Conservation (phyloP, 92 coral and sea anemone species). For the Paragorgia papillata region DNA sequence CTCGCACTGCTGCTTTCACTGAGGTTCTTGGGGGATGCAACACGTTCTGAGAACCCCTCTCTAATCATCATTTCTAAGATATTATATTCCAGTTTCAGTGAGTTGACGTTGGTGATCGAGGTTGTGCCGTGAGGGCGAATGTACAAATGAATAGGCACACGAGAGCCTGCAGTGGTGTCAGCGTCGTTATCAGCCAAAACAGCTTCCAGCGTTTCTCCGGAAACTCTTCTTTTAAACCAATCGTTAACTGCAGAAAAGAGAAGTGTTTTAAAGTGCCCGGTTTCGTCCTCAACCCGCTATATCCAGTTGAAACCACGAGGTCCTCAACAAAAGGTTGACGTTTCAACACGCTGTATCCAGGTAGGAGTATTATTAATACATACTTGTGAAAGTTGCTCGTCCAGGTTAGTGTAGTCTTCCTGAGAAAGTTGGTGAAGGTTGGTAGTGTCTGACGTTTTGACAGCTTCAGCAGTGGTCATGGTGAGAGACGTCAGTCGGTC, state of each 20-base stretch:
- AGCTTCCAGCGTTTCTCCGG: constrained; percentile 34
- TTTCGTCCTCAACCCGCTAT: too few species aligned
- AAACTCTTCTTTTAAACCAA: constrained; percentile 42
- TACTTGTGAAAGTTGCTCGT: too few species aligned
- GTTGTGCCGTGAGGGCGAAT: constrained; percentile 18
- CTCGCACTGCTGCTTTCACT: background rate
- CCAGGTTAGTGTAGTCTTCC: too few species aligned
- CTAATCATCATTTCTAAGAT: constrained; percentile 34
- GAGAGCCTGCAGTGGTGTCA: background rate
- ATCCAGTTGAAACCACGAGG: too few species aligned
- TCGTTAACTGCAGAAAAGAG: constrained; percentile 18
- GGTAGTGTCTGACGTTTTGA: too few species aligned
- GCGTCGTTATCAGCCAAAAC: constrained; percentile 19
- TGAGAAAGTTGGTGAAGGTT: too few species aligned
- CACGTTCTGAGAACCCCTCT: constrained; percentile 18
- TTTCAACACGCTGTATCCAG: too few species aligned
- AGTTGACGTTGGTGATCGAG: background rate
- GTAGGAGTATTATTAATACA: too few species aligned
- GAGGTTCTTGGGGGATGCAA: background rate
- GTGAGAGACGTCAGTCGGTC: too few species aligned
- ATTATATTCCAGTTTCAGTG: constrained; percentile 21
- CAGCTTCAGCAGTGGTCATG: too few species aligned
- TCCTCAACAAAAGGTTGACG: too few species aligned
- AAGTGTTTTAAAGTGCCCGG: background rate
- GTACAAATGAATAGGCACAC: background rate